phyloP scores from a whole-genome alignment of 2,113 vertebrate species.

The Oreamnos americanus region DNA sequence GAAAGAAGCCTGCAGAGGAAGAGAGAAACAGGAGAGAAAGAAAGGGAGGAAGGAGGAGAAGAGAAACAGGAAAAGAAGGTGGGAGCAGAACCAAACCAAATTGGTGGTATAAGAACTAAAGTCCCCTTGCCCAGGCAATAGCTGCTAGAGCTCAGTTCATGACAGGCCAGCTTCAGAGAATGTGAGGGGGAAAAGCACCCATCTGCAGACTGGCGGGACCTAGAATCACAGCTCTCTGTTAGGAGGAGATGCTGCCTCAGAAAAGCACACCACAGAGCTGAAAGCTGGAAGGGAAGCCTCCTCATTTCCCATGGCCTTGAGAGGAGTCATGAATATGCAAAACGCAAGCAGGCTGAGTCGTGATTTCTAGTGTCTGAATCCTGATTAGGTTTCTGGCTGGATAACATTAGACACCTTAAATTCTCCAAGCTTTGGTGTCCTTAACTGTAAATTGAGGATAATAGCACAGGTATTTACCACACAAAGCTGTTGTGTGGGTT shows the following conservation, averaged over 20 bases:
- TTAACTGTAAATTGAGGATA: neutral
- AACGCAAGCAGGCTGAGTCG: neutral
- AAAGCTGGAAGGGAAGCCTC: neutral
- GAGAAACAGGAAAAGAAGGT: neutral
- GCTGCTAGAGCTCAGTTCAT: neutral
- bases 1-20: neutral
- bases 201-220: neutral
- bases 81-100: neutral
- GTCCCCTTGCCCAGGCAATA: neutral
- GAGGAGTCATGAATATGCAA: neutral
- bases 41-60: no score
- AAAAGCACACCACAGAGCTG: neutral
- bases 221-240: neutral
- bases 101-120: neutral
- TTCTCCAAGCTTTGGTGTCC: neutral
- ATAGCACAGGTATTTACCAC: neutral
- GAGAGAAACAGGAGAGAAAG: neutral
- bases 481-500: neutral
- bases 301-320: neutral
- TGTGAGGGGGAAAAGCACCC: neutral
- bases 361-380: neutral
- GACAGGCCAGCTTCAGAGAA: neutral
- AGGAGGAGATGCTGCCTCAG: neutral
- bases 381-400: neutral
- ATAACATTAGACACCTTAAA: neutral